Evolutionary conservation across 1,140 invertebrate species (phyloP), one percentile per base, ranked within the genome.

Genomic region (Epicauta chinensis): DNA sequence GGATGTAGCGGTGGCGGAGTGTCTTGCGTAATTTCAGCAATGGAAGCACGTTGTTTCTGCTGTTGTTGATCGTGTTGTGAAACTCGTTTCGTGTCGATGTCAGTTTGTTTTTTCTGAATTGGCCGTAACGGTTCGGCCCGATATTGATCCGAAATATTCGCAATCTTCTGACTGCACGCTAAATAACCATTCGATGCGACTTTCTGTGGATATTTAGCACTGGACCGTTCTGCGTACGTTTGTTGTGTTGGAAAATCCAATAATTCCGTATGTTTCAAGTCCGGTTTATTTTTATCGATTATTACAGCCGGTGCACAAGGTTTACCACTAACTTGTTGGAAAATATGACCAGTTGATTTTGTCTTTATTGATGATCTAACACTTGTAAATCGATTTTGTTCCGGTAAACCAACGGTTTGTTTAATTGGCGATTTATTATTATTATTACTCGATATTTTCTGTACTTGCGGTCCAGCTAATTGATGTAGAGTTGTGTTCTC

Each of bases 111-210:
- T 35, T 52, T 55, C 16, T 56, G 62, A 12, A 59, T 37, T 1
- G 58, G 38, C 35, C 63, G 55, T 37, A 68, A 50, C 0, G 64
- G 60, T 51, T 69, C 65, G 1, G 62, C 55, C 16, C 60, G 53
- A 48, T 62, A 64, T 15, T 61, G 59, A 16, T 65, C 63, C 7
- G 59, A 55, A 11, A 62, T 10, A 48, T 61, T 63, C 0, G 58
- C 15, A 31, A 65, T 57, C 53, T 69, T 68, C 49, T 70, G 67
- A 55, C 73, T 73, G 2, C 71, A 56, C 0, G 71, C 63, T 3
- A 65, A 67, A 51, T 73, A 73, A 2, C 75, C 77, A 56, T 78
- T 78, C 3, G 78, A 61, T 40, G 73, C 60, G 1, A 68, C 37
- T 51, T 66, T 68, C 38, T 68, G 66, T 3, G 65, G 65, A 51